phyloP scores from a whole-genome alignment of 2,888 invertebrate species.

The Pristionchus arcanus region DNA sequence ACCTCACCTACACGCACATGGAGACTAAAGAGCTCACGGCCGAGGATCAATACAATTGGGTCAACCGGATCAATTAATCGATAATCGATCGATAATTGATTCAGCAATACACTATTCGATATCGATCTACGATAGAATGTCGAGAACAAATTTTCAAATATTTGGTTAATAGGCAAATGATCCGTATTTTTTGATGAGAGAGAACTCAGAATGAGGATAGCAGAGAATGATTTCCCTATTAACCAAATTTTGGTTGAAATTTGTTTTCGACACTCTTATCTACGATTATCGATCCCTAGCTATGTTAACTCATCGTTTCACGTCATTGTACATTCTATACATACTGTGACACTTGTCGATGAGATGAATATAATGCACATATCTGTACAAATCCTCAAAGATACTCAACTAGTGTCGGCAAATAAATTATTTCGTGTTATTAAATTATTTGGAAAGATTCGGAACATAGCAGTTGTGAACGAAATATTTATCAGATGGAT shows the following conservation, averaged over 20 bases:
- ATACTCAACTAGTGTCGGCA: background rate
- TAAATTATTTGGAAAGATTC: too few species aligned
- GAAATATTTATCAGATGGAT: background rate
- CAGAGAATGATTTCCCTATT: too few species aligned
- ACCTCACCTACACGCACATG: conserved; percentile 66
- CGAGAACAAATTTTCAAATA: too few species aligned
- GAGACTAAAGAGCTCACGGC: conserved; percentile 70
- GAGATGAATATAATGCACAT: background rate
- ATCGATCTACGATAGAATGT: background rate
- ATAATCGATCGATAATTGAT: background rate
- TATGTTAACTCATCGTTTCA: background rate
- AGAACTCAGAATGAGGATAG: too few species aligned
- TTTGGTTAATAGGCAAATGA: too few species aligned
- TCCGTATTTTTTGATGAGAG: too few species aligned
- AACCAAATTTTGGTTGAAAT: too few species aligned
- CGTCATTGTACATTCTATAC: conserved; percentile 28
- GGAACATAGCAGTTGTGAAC: too few species aligned
- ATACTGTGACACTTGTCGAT: background rate
- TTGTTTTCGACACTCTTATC: too few species aligned
- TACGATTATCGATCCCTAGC: background rate
- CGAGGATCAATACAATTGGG: conserved; percentile 63
- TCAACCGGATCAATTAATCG: conserved; percentile 49
- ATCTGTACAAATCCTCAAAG: background rate
- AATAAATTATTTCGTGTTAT: background rate
- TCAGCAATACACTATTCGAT: background rate